phyloP scores from a whole-genome alignment of 1,140 invertebrate species.

The Aphelenchoides fujianensis region DNA sequence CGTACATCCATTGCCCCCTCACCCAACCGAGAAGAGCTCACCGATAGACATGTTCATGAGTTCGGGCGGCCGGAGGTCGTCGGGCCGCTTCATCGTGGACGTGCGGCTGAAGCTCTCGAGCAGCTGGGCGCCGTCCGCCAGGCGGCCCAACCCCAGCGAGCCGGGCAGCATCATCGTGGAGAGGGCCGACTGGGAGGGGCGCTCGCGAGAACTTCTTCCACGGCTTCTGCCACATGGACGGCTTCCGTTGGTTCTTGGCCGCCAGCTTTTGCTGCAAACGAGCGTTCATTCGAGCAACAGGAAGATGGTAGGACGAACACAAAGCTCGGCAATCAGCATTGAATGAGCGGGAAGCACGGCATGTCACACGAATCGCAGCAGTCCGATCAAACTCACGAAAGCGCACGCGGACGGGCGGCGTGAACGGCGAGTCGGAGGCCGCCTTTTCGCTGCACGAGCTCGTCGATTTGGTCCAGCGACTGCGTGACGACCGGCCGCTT shows the following conservation, averaged over 20 bases:
- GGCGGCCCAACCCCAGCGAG: not conserved
- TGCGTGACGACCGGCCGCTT: not conserved
- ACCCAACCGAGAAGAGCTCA: conserved; percentile 12
- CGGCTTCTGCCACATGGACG: conserved; percentile 30
- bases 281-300: not conserved
- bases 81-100: not conserved
- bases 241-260: conserved; percentile 22
- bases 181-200: not conserved
- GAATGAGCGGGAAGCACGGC: too few species aligned
- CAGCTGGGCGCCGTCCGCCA: not conserved
- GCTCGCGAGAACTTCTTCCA: conserved; percentile 12
- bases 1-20: not conserved
- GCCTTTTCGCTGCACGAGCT: too few species aligned
- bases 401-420: not conserved
- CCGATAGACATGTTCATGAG: conserved; percentile 16
- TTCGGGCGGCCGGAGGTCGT: not conserved
- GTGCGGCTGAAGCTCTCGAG: not conserved
- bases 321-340: too few species aligned
- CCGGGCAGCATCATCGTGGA: conserved; percentile 3
- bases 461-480: not conserved
- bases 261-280: conserved; percentile 24
- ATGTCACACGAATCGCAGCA: too few species aligned
- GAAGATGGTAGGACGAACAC: not conserved
- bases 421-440: not conserved
- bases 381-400: not conserved